Base-by-base conservation (phyloP, 2,888 invertebrate species). In the Lasiommata megera region DNA sequence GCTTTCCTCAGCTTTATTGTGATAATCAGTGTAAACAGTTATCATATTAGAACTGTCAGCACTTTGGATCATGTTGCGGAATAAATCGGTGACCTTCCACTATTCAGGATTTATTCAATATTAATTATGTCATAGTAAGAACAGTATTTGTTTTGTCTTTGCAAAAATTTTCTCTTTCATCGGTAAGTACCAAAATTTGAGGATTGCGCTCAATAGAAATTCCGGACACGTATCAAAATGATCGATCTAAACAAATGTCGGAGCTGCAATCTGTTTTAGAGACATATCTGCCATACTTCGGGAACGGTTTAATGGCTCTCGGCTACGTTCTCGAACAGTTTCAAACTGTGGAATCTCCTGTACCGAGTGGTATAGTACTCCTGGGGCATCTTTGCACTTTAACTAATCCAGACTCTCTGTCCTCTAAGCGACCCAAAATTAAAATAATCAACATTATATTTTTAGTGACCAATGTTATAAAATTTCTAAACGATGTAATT, bases 241-340 rank as follows among this genome's bases (percentile, higher is more conserved):
- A 51, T 47, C 36, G 53, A 54, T 51, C 23, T 47, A 38, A 51
- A 56, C 71, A 64, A 67, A 83, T 81, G 80, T 61, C 74, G 56
- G 61, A 75, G 53, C 54, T 72, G 38, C 55, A 67, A 34, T 60
- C 60, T 12, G 41, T 69, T 34, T 8, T 80, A 16, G 65, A 73
- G 38, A 12, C 66, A 40, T 84, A 78, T 64, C 64, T 84, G 56
- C 81, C 87, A 16, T 80, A 79, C 62, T 44, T 81, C 16, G 88
- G 88, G 36, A 84, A 88, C 56, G 61, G 67, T 31, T 48, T 88
- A 34, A 86, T 88, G 87, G 79, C 78, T 1, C 1, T 82, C 14
- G 89, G 88, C n/a, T 88, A 85, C 65, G 48, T 79, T n/a, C 56
- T 86, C 31, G 84, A 88, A 63, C 84, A 84, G 51, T 66, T 83